A percentile compares a stretch with the other conserved stretches of the same genome.
Conservation (phyloP, 2,888 invertebrate genomes). For the Amiota mariae region DNA sequence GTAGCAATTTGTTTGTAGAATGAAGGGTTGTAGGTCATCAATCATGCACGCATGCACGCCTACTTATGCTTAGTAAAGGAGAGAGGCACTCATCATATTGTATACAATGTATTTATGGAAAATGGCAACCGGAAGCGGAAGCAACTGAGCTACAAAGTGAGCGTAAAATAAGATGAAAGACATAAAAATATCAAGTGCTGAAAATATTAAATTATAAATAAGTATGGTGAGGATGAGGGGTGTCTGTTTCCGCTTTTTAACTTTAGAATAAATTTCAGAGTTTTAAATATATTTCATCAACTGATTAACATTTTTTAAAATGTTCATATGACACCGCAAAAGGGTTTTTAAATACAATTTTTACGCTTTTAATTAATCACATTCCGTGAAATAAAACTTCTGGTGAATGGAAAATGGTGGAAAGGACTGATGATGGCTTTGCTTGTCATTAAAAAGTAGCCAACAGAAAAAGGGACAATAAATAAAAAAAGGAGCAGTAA, state of each 20-base stretch:
- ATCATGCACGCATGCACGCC: constrained; percentile 14
- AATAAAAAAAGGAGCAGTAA: constrained; percentile 1
- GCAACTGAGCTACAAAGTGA: not conserved
- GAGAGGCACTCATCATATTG: not conserved
- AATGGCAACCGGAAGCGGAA: not conserved
- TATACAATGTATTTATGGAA: not conserved
- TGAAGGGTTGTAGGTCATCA: constrained; percentile 4
- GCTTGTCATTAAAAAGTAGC: constrained; percentile 7
- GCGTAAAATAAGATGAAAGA: not conserved
- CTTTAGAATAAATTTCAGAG: too few relatives aligned
- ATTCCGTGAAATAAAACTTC: not conserved
- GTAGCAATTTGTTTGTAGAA: too few relatives aligned
- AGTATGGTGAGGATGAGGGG: too few relatives aligned
- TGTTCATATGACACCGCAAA: too few relatives aligned
- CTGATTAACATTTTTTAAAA: too few relatives aligned
- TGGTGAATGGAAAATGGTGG: not conserved
- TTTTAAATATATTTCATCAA: too few relatives aligned
- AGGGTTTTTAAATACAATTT: not conserved
- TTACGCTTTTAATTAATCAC: constrained; percentile 18
- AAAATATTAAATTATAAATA: too few relatives aligned
- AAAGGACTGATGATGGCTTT: not conserved
- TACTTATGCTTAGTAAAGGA: not conserved
- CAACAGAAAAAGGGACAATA: not conserved
- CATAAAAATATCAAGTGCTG: not conserved
- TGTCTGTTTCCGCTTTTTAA: too few relatives aligned